These are phyloP conservation scores for Clivina fossor DNA, from an alignment of 2,888 invertebrate genomes.

Conservation along the genomic window DNA sequence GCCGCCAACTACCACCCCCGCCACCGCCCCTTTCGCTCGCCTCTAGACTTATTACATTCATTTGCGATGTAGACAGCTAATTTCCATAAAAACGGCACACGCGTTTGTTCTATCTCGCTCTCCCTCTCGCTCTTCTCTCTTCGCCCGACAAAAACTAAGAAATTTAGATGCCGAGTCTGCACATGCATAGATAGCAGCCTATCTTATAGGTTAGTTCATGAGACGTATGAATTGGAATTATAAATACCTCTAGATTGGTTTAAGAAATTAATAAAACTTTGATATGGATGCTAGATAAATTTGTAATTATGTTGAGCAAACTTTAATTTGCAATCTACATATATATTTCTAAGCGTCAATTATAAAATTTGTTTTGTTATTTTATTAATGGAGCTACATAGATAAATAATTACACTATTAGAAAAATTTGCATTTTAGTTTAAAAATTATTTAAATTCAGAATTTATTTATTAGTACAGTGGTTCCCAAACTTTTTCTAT, in stretches of 20 bases:
- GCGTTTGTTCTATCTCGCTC: no score
- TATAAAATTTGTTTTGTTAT: no score
- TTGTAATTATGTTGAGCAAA: conserved; percentile 24
- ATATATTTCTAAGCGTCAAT: no score
- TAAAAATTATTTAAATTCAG: no score
- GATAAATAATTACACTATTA: no score
- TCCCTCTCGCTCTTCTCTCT: no score
- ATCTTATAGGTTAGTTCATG: no score
- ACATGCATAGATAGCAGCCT: conserved; percentile 32
- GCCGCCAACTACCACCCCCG: neutral
- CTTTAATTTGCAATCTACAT: neutral
- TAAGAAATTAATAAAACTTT: conserved; percentile 17
- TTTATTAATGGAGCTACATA: no score
- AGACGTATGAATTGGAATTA: conserved; percentile 26
- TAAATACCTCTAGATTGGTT: conserved; percentile 20
- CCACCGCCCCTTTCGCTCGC: conserved; percentile 7
- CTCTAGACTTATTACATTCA: conserved; percentile 42
- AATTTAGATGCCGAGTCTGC: conserved; percentile 32
- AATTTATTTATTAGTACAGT: no score
- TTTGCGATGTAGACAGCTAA: conserved; percentile 45
- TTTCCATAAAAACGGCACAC: conserved; percentile 43
- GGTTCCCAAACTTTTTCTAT: no score
- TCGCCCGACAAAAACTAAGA: conserved; percentile 32
- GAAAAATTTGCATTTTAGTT: no score
- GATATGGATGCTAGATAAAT: conserved; percentile 20